These are phyloP conservation scores for Meloidogyne floridensis DNA, from an alignment of 1,140 invertebrate genomes.

Conservation along the genomic window DNA sequence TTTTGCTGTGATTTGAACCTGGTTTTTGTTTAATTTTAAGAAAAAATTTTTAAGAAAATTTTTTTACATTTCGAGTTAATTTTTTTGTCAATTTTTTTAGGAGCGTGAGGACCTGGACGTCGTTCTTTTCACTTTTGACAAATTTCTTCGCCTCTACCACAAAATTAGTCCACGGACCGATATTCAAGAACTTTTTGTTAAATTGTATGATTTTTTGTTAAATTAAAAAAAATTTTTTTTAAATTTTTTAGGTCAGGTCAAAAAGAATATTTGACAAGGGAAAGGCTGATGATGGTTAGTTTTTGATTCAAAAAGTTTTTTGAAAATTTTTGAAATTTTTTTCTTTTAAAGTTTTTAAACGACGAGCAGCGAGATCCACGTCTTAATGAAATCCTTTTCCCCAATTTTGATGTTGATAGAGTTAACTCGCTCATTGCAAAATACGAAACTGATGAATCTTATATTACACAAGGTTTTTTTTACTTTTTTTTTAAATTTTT, in stretches of 20 bases:
- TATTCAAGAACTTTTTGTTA: conserved; percentile 95
- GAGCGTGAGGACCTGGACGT: conserved; percentile 84
- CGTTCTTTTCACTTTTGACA: conserved; percentile 93
- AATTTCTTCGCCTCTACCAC: conserved; percentile 96
- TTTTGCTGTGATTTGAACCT: conserved; percentile 28
- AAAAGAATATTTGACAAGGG: conserved; percentile 67
- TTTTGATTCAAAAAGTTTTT: neutral
- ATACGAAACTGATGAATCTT: conserved; percentile 85
- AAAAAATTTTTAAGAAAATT: neutral
- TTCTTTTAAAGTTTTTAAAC: conserved; percentile 73
- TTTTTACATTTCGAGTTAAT: conserved; percentile 1
- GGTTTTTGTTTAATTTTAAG: neutral
- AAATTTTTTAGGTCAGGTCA: conserved; percentile 62
- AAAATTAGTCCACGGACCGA: conserved; percentile 98
- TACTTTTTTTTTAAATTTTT: neutral
- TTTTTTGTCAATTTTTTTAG: conserved; percentile 35
- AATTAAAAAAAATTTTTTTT: too few relatives aligned
- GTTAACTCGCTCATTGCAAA: conserved; percentile 88
- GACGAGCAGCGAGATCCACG: conserved; percentile 93
- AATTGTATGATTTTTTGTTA: conserved; percentile 76
- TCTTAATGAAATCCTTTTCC: conserved; percentile 97
- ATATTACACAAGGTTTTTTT: conserved; percentile 75
- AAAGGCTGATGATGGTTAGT: conserved; percentile 83
- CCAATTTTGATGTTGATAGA: conserved; percentile 91
- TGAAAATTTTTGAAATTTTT: neutral